Percentiles rank a stretch among this genome's conserved stretches.
Conservation (phyloP, 2,797 vertebrate genomes). For the Ctenochaetus hawaiiensis region DNA sequence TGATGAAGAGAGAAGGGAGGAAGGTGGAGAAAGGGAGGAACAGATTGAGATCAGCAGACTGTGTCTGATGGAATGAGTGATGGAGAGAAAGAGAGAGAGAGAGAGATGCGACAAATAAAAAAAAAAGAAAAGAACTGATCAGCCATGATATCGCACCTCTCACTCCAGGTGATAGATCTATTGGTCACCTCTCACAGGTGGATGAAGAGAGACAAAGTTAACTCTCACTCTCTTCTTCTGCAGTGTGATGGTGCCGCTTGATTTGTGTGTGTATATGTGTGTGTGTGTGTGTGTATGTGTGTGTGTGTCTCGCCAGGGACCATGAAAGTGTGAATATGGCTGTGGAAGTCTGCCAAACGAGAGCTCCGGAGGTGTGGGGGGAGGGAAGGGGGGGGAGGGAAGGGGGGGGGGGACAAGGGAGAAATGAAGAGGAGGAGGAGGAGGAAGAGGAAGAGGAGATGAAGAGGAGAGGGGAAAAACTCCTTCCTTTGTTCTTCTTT, state of each 20-base stretch:
- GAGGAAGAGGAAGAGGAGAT: conserved; percentile 39
- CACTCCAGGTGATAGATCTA: conserved; percentile 64
- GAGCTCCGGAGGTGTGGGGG: conserved; percentile 41
- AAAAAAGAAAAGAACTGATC: conserved; percentile 28
- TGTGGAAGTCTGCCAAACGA: conserved; percentile 78
- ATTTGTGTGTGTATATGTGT: conserved; percentile 47
- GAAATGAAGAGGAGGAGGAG: conserved; percentile 19
- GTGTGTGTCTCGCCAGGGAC: conserved; percentile 63
- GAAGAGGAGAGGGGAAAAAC: conserved; percentile 56
- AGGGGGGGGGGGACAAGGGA: conserved; percentile 26
- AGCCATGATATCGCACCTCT: conserved; percentile 29
- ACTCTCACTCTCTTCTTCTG: conserved; percentile 45
- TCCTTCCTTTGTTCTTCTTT: conserved; percentile 80
- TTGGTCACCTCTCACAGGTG: conserved; percentile 55
- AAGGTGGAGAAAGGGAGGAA: conserved; percentile 19
- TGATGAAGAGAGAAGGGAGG: conserved; percentile 34
- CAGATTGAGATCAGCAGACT: conserved; percentile 60
- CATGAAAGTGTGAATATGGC: conserved; percentile 78
- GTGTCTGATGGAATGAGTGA: conserved; percentile 42
- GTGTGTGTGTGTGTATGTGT: conserved; percentile 34
- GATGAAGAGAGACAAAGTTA: conserved; percentile 54
- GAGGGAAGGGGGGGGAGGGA: neutral
- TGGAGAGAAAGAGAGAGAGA: conserved; percentile 33
- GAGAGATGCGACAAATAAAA: conserved; percentile 3
- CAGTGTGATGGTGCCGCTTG: conserved; percentile 64